Conservation (phyloP, 2,113 vertebrate species). For the Casuarius casuarius region DNA sequence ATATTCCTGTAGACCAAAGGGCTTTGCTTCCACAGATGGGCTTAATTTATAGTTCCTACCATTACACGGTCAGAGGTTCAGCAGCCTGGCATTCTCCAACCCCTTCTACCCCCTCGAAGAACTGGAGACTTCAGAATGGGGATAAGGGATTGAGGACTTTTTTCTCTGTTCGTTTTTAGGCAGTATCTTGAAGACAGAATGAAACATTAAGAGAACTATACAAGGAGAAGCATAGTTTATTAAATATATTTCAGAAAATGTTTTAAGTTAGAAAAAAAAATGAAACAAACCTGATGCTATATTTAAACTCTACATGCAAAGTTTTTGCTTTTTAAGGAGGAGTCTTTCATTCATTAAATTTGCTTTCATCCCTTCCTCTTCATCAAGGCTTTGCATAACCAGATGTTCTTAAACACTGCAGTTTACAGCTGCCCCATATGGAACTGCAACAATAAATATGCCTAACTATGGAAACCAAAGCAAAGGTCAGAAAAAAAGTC, state of each 20-base stretch:
- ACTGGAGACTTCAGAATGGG: neutral
- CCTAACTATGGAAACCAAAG: slow-evolving; percentile 49
- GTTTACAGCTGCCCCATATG: slow-evolving; percentile 28
- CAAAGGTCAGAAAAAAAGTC: slow-evolving; percentile 2
- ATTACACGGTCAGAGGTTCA: slow-evolving; percentile 6
- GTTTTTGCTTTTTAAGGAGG: neutral
- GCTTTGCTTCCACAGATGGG: slow-evolving; percentile 65
- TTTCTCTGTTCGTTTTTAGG: neutral
- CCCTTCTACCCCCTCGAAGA: neutral
- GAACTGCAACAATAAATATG: slow-evolving; percentile 32
- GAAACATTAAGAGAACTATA: neutral
- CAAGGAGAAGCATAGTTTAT: neutral
- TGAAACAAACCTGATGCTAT: neutral
- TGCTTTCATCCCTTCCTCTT: neutral
- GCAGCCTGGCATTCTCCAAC: neutral
- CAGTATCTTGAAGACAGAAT: neutral
- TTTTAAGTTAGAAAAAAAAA: neutral
- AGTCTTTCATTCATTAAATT: neutral
- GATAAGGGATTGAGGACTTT: neutral
- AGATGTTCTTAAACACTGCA: slow-evolving; percentile 22
- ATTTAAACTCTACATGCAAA: neutral
- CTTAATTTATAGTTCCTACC: slow-evolving; percentile 75
- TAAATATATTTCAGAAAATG: neutral
- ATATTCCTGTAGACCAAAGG: neutral
- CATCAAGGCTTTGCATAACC: slow-evolving; percentile 24